Evolutionary conservation across 2,113 vertebrate genomes (phyloP), one percentile per base, ranked within the genome.

Genomic region (Seriola quinqueradiata): DNA sequence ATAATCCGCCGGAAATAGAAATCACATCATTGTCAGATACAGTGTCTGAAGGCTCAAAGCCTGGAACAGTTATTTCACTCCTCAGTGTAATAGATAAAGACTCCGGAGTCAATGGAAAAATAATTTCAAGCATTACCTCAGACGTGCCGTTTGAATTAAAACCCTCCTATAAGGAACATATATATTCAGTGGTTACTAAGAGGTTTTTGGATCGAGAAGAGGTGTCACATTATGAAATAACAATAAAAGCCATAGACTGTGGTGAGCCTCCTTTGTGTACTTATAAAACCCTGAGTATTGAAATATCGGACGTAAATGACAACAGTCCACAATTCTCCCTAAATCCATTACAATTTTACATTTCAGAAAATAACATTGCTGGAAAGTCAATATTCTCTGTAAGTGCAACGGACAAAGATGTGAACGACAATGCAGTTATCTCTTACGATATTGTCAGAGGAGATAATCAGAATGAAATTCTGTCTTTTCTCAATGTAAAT

Each of bases 161-260:
- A 14, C 80, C 88, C 0, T 94, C 95, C 0, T 87, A 89, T 60
- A 92, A 94, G 8, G 92, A 94, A 0, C 93, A 93, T 28, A 93
- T 87, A 21, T 95, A 92, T 63, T 93, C 95, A 0, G 14, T 95
- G 21, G 86, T 94, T 0, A 95, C 92, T 0, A 95, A 92, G 4
- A 50, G 7, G 0, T 9, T 8, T 3, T 40, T 96, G 28, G 92
- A 95, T 55, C 64, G 94, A 44, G 94, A 95, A 25, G 1, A 23
- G 1, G 42, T 92, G n/a, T 80, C 88, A 19, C 81, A 91, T 64
- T 96, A 96, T 85, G 92, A 96, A 40, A 91, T 91, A 74, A 92
- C 28, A 68, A 79, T 95, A 70, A 85, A 77, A 72, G 92, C 92
- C 1, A 89, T 74, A 0, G 94, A 95, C 32, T 81, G 82, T 50